Evolutionary conservation across 2,888 invertebrate genomes (phyloP), one percentile per base, ranked within the genome.

Genomic region (Argyra leucocephala): DNA sequence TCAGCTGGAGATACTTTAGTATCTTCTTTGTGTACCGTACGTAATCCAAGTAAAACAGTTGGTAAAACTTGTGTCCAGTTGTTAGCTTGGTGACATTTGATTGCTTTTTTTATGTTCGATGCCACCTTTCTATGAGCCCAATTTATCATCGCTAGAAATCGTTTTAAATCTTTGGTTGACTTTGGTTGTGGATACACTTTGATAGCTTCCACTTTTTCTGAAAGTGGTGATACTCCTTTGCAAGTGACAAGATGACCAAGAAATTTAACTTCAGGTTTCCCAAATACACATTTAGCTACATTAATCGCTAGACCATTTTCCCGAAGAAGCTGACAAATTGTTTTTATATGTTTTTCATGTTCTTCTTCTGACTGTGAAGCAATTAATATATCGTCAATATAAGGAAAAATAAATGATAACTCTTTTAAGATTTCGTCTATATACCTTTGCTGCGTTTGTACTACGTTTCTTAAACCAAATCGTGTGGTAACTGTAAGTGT

Each of bases 401-500:
- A 75, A 1, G 68, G 66, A 26, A 68, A 69, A 1, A 66, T 67
- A 65, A 73, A 71, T 23, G 71, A 72, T 12, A 73, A 57, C 15
- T 68, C 73, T 18, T 69, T 63, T 15, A 72, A 65, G 2, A 74
- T 69, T n/a, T 70, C 67, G 61, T 78, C 70, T 65, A 78, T 73
- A 63, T 74, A 74, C 1, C 75, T 64, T 65, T 75, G 74, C 64
- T 76, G 77, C 0, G 75, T 74, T 63, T 75, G 73, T 4, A 71
- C 73, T 2, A 75, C 75, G 62, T 76, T 76, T 3, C 73, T 66
- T 1, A 78, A 68, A 0, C 76, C 75, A 65, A 76, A 77, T n/a
- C 1, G 72, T 69, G 76, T 76, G 76, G 2, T 62, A 1, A 75
- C 76, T 64, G 76, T 77, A 0, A 76, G 75, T 2, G 77, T 77